Base-by-base conservation (phyloP, 1,140 invertebrate genomes). In the Apocrypta bakeri region DNA sequence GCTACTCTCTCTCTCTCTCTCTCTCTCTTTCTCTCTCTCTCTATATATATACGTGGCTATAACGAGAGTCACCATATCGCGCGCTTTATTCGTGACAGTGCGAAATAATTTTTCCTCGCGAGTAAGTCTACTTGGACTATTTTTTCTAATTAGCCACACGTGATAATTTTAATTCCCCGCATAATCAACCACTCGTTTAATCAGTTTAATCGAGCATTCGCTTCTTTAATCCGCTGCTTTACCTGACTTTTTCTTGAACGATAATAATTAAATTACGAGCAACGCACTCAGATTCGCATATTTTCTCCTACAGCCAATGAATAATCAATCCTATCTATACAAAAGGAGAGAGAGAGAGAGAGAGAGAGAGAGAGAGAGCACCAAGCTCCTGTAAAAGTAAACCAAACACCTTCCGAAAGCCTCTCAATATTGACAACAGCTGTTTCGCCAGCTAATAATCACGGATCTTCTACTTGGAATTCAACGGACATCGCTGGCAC, bases 131-230 rank as follows among this genome's bases (percentile, higher is more conserved):
- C 33, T 37, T 9, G 24, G 21, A 37, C n/a, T 4, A 69, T 73
- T 73, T 73, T 80, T 71, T 64, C 79, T 73, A 80, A 80, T 80
- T 80, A 73, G 40, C 29, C 79, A 21, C 48, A 17, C 48, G 0
- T 56, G 1, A 1, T 72, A 37, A 80, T 29, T 73, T 63, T 79
- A 37, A 61, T 71, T 79, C 25, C n/a, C 56, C 42, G 17, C 33
- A 12, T 64, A 29, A 80, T 64, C 27, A 80, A 73, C 27, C 27
- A 66, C 40, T 25, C n/a, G 25, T 79, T 24, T 72, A 61, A 29
- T 25, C 71, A 69, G 31, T 66, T 66, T 27, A 66, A 66, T 27
- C 27, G 64, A 66, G 24, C 33, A 37, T 9, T 9, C 33, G 24
- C 6, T 27, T 27, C 21, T 66, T 14, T n/a, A n/a, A n/a, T n/a